Evolutionary conservation across 2,888 invertebrate genomes (phyloP), one percentile per base, ranked within the genome.

Genomic region (Tribolium freemani): DNA sequence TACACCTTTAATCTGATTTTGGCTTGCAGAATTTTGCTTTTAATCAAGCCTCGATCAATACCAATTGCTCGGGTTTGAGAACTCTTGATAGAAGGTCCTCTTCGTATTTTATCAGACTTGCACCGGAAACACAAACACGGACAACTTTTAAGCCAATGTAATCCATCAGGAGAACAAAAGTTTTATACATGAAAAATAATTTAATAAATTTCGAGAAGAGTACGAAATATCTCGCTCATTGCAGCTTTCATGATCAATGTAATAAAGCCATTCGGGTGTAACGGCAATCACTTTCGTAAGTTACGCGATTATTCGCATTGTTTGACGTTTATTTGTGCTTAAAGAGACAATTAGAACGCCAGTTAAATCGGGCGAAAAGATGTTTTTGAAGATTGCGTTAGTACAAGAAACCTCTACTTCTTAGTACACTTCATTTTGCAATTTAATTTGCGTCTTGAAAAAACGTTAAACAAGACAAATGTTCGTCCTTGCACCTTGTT

Each of bases 31-130:
- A 75, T 72, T 75, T 69, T 71, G 69, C 73, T 73, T 75, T 75
- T 75, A 75, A 75, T 75, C 75, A 75, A 70, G 63, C 56, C 57
- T 50, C 68, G 73, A 75, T 75, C 75, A 61, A 75, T 73, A 73
- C 66, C 61, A 71, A 70, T 75, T 72, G 71, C 73, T 72, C 57
- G 51, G 67, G 67, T 69, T 56, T 60, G 20, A 30, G 57, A 69
- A 60, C 44, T 69, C 58, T 60, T 69, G 68, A 74, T 74, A 71
- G 71, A 64, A 67, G 54, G 66, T 67, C 68, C 57, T 46, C 16
- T 11, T 48, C 31, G 31, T 38, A 50, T 57, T 68, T 68, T 68
- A 60, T 57, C 68, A 68, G 46, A 38, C 60, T 60, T 60, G 45
- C 60, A 60, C 51, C 16, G 16, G 51, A 51, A 51, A 68, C 57